Evolutionary conservation across 2,888 invertebrate genomes (phyloP).

Genomic region (Sthenelais limicola): DNA sequence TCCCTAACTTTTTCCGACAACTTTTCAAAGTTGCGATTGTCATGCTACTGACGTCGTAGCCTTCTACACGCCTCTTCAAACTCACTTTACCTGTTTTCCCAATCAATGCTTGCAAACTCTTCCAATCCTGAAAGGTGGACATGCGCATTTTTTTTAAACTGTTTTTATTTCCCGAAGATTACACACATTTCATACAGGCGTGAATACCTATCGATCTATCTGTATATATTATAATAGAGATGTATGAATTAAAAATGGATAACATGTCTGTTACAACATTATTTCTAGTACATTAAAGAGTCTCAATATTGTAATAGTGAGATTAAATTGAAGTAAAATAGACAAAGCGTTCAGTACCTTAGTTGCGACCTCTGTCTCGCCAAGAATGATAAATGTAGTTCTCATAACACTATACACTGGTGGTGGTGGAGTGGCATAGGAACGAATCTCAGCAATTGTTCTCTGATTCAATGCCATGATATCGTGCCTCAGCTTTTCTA

Average conservation of each 20-base stretch:
- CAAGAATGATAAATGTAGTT: constrained; percentile 64
- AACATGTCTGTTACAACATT: not conserved
- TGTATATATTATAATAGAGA: too few relatives aligned
- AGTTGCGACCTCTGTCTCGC: constrained; percentile 52
- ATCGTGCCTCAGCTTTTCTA: constrained; percentile 52
- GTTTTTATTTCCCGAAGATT: not conserved
- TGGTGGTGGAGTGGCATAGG: constrained; percentile 63
- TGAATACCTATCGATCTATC: too few relatives aligned
- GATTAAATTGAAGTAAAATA: not conserved
- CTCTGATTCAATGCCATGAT: constrained; percentile 64
- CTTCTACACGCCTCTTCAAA: constrained; percentile 49
- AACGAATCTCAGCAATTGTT: constrained; percentile 64
- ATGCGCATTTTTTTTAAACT: not conserved
- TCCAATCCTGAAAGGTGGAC: constrained; percentile 57
- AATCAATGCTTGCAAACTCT: constrained; percentile 56
- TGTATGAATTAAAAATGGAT: too few relatives aligned
- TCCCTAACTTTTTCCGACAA: constrained; percentile 48
- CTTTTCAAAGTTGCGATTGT: constrained; percentile 41
- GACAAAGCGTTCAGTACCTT: constrained; percentile 16
- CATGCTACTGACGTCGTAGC: constrained; percentile 49
- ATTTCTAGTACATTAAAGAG: not conserved
- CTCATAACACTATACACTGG: constrained; percentile 63
- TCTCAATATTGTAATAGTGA: not conserved
- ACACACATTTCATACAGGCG: not conserved
- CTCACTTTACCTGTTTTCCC: constrained; percentile 56